Conservation (phyloP, 2,113 vertebrate genomes). For the Chaenocephalus aceratus region DNA sequence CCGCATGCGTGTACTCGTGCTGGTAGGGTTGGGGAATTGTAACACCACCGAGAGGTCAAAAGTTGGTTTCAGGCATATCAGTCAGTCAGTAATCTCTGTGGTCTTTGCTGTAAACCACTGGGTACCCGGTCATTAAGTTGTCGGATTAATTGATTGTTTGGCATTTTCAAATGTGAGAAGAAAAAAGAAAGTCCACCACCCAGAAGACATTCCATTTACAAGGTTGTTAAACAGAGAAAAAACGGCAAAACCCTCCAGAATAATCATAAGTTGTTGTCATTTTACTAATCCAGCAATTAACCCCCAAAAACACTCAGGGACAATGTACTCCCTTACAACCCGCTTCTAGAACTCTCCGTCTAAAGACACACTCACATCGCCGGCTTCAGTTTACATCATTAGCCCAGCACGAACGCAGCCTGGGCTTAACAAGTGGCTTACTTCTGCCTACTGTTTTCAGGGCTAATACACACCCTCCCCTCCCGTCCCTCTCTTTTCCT, state of each 20-base stretch:
- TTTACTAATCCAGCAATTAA: neutral
- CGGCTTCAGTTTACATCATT: conserved; percentile 97
- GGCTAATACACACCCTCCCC: conserved; percentile 89
- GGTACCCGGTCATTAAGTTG: neutral
- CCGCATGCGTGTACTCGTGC: conserved; percentile 36
- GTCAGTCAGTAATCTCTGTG: too few species aligned
- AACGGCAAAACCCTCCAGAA: neutral
- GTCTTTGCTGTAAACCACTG: neutral
- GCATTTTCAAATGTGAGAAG: neutral
- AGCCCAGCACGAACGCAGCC: conserved; percentile 92
- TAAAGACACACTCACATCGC: conserved; percentile 80
- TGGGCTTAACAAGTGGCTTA: conserved; percentile 91
- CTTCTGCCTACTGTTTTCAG: conserved; percentile 98
- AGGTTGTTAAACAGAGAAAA: neutral
- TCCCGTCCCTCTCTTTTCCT: conserved; percentile 31
- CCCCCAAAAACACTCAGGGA: conserved; percentile 12
- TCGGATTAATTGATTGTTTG: neutral
- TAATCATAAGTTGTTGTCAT: conserved; percentile 20
- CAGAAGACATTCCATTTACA: neutral
- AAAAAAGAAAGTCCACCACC: neutral
- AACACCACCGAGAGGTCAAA: conserved; percentile 16
- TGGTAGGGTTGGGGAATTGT: neutral
- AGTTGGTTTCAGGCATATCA: conserved; percentile 4
- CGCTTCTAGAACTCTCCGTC: conserved; percentile 23
- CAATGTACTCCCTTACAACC: neutral